Evolutionary conservation across 2,888 invertebrate species (phyloP), one percentile per base, ranked within the genome.

Genomic region (Heteromurus nitidus): DNA sequence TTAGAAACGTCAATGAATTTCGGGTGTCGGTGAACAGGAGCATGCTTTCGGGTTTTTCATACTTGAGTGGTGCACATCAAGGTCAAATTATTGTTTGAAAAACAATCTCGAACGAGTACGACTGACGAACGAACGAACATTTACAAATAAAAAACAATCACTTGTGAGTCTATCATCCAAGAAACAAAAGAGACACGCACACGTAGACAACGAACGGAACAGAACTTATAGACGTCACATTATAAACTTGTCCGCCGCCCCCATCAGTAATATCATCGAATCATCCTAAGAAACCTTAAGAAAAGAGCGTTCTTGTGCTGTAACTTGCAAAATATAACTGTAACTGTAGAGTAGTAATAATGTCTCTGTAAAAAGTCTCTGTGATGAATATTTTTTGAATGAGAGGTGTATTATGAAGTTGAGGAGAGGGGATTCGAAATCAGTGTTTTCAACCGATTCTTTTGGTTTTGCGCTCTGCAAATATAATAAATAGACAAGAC

Each of bases 391-490:
- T 65, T 68, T 67, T n/a, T n/a, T n/a, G n/a, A n/a, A n/a, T n/a
- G n/a, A n/a, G 50, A 62, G 60, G 73, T 82, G 70, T 75, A 73
- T 70, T 55, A 74, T 65, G 73, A 74, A 69, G 53, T 20, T 64
- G 79, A 67, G 58, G 42, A 62, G 64, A 60, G 31, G 60, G 58
- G 42, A 36, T 80, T 68, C 30, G 20, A 22, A 80, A 80, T 64
- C 47, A 31, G 64, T 69, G 68, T 68, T 76, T 75, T 86, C 85
- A 86, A 85, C 87, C 85, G 82, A 86, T 87, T 85, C 87, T 82
- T 86, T 87, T 87, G 82, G 85, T 82, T 86, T 85, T 86, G 86
- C 87, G 87, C 79, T 86, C 87, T 87, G 87, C 47, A 85, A 86
- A 86, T n/a, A n/a, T n/a, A 83, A 84, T 85, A 84, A 68, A 74